Percentiles rank a stretch among this genome's conserved stretches.
Evolutionary conservation across 53 echinoderm and acorn worm genomes (phyloP).

Genomic region (Glandiceps talaboti): DNA sequence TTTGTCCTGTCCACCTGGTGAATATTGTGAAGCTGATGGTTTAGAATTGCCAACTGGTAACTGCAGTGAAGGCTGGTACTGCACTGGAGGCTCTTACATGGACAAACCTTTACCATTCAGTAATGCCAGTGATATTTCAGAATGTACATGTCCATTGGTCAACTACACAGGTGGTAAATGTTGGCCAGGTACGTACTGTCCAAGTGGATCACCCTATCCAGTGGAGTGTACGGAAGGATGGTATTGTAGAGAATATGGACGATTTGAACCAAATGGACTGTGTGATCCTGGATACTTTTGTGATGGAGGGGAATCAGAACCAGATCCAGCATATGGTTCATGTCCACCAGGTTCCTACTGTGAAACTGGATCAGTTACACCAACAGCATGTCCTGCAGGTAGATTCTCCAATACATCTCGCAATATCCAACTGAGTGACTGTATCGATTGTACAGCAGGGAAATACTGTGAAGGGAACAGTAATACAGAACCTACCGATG

Average conservation of each 20-base stretch:
- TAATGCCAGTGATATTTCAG: conserved; percentile 84
- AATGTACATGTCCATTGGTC: conserved; percentile 74
- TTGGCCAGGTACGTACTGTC: conserved; percentile 95
- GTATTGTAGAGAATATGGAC: conserved; percentile 71
- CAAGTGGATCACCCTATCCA: conserved; percentile 72
- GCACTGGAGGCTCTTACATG: conserved; percentile 90
- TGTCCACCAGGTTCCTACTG: conserved; percentile 83
- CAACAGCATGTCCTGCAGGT: conserved; percentile 66
- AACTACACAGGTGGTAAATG: conserved; percentile 98
- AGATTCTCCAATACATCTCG: conserved; percentile 91
- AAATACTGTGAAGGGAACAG: conserved; percentile 65
- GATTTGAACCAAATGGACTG: conserved; percentile 45
- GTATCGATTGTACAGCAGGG: conserved; percentile 75
- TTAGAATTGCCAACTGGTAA: conserved; percentile 58
- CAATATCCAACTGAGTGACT: conserved; percentile 72
- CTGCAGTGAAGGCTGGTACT: conserved; percentile 93
- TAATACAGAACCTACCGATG: conserved; percentile 50
- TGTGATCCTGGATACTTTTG: conserved; percentile 91
- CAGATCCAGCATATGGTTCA: conserved; percentile 72
- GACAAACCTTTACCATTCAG: conserved; percentile 42
- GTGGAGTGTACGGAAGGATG: conserved; percentile 62
- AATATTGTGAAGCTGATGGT: conserved; percentile 88
- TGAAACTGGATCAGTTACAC: conserved; percentile 50
- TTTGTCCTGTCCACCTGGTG: conserved; percentile 72
- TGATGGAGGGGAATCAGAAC: conserved; percentile 73